These are phyloP conservation scores for Limnephilus rhombicus DNA, from an alignment of 2,888 invertebrate species.

Conservation along the genomic window DNA sequence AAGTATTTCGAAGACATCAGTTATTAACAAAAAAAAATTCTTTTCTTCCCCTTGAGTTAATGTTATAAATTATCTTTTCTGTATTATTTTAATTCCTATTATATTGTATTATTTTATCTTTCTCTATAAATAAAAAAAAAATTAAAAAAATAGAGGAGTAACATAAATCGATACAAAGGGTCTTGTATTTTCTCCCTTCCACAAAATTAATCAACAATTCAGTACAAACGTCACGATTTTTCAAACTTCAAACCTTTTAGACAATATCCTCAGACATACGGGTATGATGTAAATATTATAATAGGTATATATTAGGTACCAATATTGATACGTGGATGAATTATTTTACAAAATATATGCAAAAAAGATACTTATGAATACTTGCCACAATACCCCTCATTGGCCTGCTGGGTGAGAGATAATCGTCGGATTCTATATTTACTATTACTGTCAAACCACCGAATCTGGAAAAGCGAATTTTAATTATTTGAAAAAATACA, in stretches of 20 bases:
- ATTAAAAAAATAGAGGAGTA: too few species aligned
- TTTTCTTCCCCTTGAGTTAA: too few species aligned
- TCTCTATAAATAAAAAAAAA: too few species aligned
- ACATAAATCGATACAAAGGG: too few species aligned
- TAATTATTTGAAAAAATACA: neutral
- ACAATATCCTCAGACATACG: neutral
- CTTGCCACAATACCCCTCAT: slow-evolving; percentile 67
- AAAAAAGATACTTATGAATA: neutral
- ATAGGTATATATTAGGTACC: neutral
- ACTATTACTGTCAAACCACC: slow-evolving; percentile 68
- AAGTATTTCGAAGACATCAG: too few species aligned
- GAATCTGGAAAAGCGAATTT: slow-evolving; percentile 20
- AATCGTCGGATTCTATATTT: slow-evolving; percentile 68
- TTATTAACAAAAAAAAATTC: too few species aligned
- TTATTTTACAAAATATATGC: neutral
- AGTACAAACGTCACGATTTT: too few species aligned
- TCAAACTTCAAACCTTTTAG: too few species aligned
- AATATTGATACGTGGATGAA: neutral
- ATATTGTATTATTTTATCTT: too few species aligned
- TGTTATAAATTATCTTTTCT: too few species aligned
- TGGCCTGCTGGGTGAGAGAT: slow-evolving; percentile 68
- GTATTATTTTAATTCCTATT: too few species aligned
- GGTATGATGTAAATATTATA: neutral
- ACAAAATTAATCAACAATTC: too few species aligned
- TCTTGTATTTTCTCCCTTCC: neutral